Conservation (phyloP, 2,113 vertebrate genomes). For the Thinocorus orbignyianus region DNA sequence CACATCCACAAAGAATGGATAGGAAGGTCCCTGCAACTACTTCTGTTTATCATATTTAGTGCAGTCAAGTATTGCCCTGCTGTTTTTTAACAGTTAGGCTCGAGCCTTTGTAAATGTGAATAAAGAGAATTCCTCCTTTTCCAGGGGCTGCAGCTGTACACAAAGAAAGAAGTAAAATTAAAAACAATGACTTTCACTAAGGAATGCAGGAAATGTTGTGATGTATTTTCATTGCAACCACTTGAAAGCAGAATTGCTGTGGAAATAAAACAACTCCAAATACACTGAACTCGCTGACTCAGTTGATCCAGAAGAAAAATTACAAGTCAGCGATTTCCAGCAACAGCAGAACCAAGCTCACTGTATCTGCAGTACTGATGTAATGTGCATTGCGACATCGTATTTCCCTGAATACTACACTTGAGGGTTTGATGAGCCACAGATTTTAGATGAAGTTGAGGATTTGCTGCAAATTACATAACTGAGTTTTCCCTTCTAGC, state of each 20-base stretch:
- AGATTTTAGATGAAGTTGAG: neutral
- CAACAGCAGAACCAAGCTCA: neutral
- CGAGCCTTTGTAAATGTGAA: neutral
- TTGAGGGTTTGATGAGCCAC: neutral
- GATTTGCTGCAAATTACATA: neutral
- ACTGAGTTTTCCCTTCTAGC: neutral
- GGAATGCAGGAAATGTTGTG: slow-evolving; percentile 43
- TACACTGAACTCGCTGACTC: slow-evolving; percentile 28
- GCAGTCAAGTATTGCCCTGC: neutral
- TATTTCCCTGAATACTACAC: neutral
- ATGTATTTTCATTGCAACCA: slow-evolving; percentile 25
- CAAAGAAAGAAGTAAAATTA: neutral
- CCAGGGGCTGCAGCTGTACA: neutral
- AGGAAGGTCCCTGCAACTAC: neutral
- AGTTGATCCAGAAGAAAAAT: neutral
- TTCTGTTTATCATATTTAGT: neutral
- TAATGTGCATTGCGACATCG: neutral
- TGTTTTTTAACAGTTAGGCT: neutral
- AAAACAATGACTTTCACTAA: neutral
- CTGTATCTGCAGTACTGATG: slow-evolving; percentile 10
- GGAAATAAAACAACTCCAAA: slow-evolving; percentile 14
- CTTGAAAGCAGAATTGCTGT: slow-evolving; percentile 42
- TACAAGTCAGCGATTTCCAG: slow-evolving; percentile 19
- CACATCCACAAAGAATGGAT: neutral
- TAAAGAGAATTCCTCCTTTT: neutral